These are phyloP conservation scores for Ammodytes dubius DNA, from an alignment of 2,113 vertebrate species.

Conservation along the genomic window DNA sequence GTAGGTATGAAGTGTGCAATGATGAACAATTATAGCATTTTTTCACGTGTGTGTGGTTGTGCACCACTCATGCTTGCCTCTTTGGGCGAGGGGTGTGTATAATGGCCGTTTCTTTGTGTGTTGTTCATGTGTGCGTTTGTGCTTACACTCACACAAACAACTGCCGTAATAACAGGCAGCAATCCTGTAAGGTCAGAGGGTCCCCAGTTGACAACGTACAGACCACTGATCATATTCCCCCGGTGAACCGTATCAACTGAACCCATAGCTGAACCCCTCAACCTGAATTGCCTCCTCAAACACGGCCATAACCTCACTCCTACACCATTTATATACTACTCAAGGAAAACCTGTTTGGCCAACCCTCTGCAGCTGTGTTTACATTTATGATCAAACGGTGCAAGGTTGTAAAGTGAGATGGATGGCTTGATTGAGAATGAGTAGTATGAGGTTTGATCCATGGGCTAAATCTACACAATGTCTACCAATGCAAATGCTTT, in stretches of 20 bases:
- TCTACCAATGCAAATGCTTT: conserved; percentile 24
- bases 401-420: conserved; percentile 61
- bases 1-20: not conserved
- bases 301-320: conserved; percentile 46
- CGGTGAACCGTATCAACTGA: conserved; percentile 70
- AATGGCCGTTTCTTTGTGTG: not conserved
- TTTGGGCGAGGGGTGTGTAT: conserved; percentile 23
- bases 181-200: conserved; percentile 69
- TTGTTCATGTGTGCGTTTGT: conserved; percentile 17
- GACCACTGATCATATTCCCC: conserved; percentile 57
- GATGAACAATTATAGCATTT: not conserved
- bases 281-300: conserved; percentile 75
- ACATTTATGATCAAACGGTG: conserved; percentile 70
- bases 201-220: conserved; percentile 58
- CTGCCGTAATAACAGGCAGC: conserved; percentile 70
- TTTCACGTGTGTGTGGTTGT: not conserved
- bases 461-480: not conserved
- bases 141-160: conserved; percentile 47
- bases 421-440: conserved; percentile 55
- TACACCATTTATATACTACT: conserved; percentile 47
- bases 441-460: conserved; percentile 36
- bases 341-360: conserved; percentile 49
- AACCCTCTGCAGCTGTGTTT: conserved; percentile 50
- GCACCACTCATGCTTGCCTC: not conserved
- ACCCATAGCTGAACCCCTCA: conserved; percentile 60